Evolutionary conservation across 2,797 vertebrate species (phyloP), one percentile per base, ranked within the genome.

Genomic region (Peromyscus nudipes): DNA sequence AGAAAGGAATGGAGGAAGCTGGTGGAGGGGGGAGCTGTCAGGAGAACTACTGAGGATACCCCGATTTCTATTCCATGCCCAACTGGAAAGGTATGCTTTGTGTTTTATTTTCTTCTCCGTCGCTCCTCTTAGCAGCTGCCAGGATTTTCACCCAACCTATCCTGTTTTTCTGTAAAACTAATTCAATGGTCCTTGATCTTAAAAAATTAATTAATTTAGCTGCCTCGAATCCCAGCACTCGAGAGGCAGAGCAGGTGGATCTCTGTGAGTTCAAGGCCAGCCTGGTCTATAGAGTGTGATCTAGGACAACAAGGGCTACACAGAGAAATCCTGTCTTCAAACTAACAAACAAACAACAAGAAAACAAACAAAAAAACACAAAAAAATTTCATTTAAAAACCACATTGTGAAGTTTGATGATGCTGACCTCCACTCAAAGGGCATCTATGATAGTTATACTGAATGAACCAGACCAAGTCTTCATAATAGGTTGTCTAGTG

Each of bases 341-440:
- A 65, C 9, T 27, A 27, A 64, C 29, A 31, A 65, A 65, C 11
- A 65, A 62, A 65, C 10, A 65, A 29, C 11, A 34, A 69, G 3
- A 69, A 69, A n/a, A 19, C 67, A 69, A n/a, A n/a, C 65, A 67
- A 65, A 62, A 62, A 64, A 31, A 29, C 10, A 64, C 9, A 64
- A 46, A 65, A 49, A 67, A 8, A 85, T 49, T 49, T 34, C n/a
- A 85, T 49, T 69, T 65, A 65, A 85, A 85, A 71, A 17, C 1
- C 34, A 65, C 76, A 86, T 86, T 96, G 95, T 94, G 27, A 83
- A 92, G n/a, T 95, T 91, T 49, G 62, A 57, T 94, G 52, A 90
- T 52, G 86, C 69, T 65, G 57, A 67, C 52, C 95, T 91, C 60
- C 82, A 92, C 64, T 83, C 43, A 93, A 88, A 92, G 43, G 60